Evolutionary conservation across 1,140 invertebrate genomes (phyloP).

Genomic region (Frieseomelitta varia): DNA sequence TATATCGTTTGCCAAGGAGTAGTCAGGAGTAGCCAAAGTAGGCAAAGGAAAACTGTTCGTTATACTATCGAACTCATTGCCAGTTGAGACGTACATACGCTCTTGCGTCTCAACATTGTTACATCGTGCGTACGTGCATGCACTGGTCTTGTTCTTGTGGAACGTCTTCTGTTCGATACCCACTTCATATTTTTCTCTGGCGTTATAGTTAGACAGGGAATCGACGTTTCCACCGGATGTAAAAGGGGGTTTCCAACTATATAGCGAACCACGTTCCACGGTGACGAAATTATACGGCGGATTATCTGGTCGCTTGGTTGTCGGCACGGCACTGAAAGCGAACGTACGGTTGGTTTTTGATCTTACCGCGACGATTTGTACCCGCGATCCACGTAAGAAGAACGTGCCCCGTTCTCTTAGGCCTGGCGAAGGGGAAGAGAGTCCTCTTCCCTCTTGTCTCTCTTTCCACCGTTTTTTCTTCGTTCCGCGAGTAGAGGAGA

Average conservation of each 20-base stretch:
- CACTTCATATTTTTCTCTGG: slow-evolving; percentile 29
- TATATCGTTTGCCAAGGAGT: too few species aligned
- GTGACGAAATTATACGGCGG: slow-evolving; percentile 56
- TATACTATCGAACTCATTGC: not conserved
- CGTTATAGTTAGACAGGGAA: slow-evolving; percentile 4
- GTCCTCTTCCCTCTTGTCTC: not conserved
- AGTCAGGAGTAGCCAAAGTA: not conserved
- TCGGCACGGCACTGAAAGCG: slow-evolving; percentile 46
- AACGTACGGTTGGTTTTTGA: slow-evolving; percentile 59
- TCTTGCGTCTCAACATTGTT: not conserved
- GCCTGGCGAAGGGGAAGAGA: slow-evolving; percentile 16
- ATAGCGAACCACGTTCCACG: not conserved
- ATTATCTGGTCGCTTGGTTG: slow-evolving; percentile 52
- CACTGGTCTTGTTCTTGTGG: not conserved
- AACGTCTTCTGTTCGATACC: not conserved
- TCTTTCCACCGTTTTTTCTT: slow-evolving; percentile 52
- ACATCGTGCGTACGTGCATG: not conserved
- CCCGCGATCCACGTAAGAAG: slow-evolving; percentile 58
- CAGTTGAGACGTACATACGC: too few species aligned
- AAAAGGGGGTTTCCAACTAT: slow-evolving; percentile 13
- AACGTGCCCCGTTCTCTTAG: slow-evolving; percentile 48
- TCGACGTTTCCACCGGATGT: not conserved
- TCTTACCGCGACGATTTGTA: slow-evolving; percentile 69
- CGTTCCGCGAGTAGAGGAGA: slow-evolving; percentile 19
- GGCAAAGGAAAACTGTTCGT: not conserved